These are phyloP conservation scores for Myodes glareolus DNA, from an alignment of 2,113 vertebrate genomes.

Conservation along the genomic window DNA sequence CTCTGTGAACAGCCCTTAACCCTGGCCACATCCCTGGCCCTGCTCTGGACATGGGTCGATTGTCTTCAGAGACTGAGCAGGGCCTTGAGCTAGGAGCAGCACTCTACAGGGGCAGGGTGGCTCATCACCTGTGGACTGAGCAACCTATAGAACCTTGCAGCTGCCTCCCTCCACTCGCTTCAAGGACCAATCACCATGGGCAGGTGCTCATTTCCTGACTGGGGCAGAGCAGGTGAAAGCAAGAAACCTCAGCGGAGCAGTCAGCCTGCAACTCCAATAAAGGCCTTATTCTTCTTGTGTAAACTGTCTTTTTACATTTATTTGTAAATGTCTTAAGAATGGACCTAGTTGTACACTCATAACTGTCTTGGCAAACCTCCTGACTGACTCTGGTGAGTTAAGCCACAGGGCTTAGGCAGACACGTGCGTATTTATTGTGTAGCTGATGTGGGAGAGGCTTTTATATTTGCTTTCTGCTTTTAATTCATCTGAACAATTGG, in stretches of 20 bases:
- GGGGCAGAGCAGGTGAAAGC: background rate
- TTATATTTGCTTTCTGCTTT: constrained; percentile 80
- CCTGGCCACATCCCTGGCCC: constrained; percentile 1
- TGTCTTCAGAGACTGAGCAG: constrained; percentile 80
- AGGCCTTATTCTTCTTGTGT: constrained; percentile 91
- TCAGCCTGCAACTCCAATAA: constrained; percentile 53
- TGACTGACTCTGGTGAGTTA: background rate
- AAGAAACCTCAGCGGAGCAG: constrained; percentile 33
- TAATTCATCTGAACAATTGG: constrained; percentile 87
- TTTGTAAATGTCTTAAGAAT: background rate
- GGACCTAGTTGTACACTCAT: background rate
- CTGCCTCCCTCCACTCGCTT: constrained; percentile 67
- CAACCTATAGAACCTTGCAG: background rate
- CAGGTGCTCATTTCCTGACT: constrained; percentile 79
- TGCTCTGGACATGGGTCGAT: constrained; percentile 35
- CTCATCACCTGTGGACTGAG: background rate
- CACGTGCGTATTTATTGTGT: constrained; percentile 86
- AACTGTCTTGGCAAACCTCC: background rate
- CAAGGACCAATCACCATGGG: constrained; percentile 90
- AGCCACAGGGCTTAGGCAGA: constrained; percentile 67
- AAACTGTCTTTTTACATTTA: constrained; percentile 22
- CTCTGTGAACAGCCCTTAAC: background rate
- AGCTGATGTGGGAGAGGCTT: constrained; percentile 76
- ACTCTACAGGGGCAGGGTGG: background rate
- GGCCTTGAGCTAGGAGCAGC: constrained; percentile 85